Evolutionary conservation across 2,888 invertebrate species (phyloP).

Genomic region (Caenorhabditis becei): DNA sequence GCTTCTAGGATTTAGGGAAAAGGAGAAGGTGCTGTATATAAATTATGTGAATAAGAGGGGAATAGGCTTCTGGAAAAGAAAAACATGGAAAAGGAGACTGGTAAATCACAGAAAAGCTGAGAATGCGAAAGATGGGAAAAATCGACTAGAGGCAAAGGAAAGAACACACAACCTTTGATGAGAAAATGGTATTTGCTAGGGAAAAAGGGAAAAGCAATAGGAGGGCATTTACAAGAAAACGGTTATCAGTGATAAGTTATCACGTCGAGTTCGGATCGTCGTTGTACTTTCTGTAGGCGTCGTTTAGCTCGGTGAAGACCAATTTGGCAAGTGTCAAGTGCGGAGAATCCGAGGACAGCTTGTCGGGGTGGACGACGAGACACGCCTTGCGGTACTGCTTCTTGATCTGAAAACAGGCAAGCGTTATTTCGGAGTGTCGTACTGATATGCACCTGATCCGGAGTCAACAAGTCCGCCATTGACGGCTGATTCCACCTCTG

Average conservation of each 20-base stretch:
- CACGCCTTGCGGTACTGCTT: conserved; percentile 96
- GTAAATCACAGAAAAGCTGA: conserved; percentile 11
- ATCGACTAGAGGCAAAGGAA: background rate
- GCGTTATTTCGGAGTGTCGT: too few species aligned
- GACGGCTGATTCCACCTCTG: conserved; percentile 93
- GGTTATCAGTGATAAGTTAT: conserved; percentile 54
- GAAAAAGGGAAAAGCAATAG: background rate
- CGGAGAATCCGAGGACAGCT: conserved; percentile 83
- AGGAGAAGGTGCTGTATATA: background rate
- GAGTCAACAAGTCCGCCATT: conserved; percentile 94
- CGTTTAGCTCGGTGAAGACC: conserved; percentile 98
- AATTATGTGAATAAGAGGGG: background rate
- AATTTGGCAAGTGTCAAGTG: conserved; percentile 94
- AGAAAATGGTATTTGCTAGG: background rate
- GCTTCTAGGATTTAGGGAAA: too few species aligned
- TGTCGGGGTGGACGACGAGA: conserved; percentile 97
- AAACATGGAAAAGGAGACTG: background rate
- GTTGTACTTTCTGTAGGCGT: conserved; percentile 93
- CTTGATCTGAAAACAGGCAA: conserved; percentile 87
- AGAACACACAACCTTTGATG: too few species aligned
- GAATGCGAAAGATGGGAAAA: conserved; percentile 3
- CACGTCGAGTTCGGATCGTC: conserved; percentile 48
- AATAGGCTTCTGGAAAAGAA: too few species aligned
- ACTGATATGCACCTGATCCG: conserved; percentile 87
- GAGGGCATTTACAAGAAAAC: background rate